These are phyloP conservation scores for Polyploca ridens DNA, from an alignment of 2,888 invertebrate genomes.

Conservation along the genomic window DNA sequence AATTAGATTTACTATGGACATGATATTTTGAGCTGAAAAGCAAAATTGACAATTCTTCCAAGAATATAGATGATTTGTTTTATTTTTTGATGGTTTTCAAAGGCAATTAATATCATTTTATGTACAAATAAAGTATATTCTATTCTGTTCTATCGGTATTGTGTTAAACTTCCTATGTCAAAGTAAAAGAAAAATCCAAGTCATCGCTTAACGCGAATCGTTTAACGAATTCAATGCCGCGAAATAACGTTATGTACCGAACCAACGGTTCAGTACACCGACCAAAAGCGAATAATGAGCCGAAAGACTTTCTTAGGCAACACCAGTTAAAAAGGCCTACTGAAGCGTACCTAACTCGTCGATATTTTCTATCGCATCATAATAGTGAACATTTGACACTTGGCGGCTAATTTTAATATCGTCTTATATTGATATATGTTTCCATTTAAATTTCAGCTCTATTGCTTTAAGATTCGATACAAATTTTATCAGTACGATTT, in stretches of 20 bases:
- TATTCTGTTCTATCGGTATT: not conserved
- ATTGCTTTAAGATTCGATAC: constrained; percentile 16
- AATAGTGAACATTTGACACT: constrained; percentile 68
- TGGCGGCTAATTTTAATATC: constrained; percentile 37
- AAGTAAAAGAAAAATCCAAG: constrained; percentile 33
- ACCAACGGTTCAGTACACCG: constrained; percentile 38
- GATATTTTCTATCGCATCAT: constrained; percentile 66
- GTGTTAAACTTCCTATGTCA: not conserved
- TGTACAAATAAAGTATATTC: no score
- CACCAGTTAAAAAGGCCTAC: constrained; percentile 57
- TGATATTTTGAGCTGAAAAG: not conserved
- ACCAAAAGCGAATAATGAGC: constrained; percentile 55
- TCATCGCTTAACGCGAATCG: constrained; percentile 42
- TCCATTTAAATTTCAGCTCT: constrained; percentile 35
- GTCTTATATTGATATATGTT: constrained; percentile 24
- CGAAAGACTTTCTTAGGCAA: constrained; percentile 46
- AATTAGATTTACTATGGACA: not conserved
- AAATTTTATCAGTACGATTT: constrained; percentile 12
- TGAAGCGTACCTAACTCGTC: constrained; percentile 64
- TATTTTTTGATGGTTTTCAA: no score
- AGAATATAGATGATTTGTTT: no score
- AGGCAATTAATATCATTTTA: no score
- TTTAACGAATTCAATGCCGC: constrained; percentile 46
- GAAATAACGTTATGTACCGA: constrained; percentile 27
- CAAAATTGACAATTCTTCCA: no score